These are phyloP conservation scores for Chaetodon auriga DNA, from an alignment of 2,113 vertebrate genomes.

Conservation along the genomic window DNA sequence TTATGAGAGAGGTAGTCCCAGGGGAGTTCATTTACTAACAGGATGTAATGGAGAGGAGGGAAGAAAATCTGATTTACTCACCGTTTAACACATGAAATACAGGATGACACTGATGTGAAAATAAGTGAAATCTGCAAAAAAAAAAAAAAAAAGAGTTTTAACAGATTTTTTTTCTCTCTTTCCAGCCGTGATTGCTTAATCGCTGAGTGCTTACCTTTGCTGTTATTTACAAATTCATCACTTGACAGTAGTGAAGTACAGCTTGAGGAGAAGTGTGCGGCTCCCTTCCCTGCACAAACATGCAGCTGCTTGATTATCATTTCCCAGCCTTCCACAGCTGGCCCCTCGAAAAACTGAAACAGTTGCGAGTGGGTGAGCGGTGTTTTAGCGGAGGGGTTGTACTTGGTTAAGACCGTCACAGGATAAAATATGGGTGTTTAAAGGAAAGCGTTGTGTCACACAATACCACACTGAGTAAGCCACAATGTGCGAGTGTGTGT, in stretches of 20 bases:
- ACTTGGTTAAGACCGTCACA: slow-evolving; percentile 63
- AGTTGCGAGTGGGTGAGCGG: slow-evolving; percentile 23
- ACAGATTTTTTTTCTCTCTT: not conserved
- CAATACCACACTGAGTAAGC: slow-evolving; percentile 59
- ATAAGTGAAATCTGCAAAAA: not conserved
- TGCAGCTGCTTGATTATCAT: slow-evolving; percentile 17
- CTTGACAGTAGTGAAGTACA: not conserved
- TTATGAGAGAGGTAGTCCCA: slow-evolving; percentile 37
- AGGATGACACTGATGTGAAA: slow-evolving; percentile 27
- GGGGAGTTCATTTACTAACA: slow-evolving; percentile 46
- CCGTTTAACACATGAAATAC: slow-evolving; percentile 12
- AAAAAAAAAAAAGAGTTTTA: not conserved
- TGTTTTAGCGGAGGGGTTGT: not conserved
- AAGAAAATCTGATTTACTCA: slow-evolving; percentile 31
- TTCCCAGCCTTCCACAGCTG: slow-evolving; percentile 24
- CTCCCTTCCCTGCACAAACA: not conserved
- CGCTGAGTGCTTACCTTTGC: not conserved
- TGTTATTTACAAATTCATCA: slow-evolving; percentile 3
- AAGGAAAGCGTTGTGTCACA: slow-evolving; percentile 76
- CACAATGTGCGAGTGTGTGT: slow-evolving; percentile 37
- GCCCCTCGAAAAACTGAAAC: slow-evolving; percentile 21
- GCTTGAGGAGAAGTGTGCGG: not conserved
- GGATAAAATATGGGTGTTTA: slow-evolving; percentile 68
- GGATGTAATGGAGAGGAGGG: slow-evolving; percentile 47
- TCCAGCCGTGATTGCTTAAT: not conserved